Base-by-base conservation (phyloP, 2,888 invertebrate genomes). In the Sinotaia quadrata region DNA sequence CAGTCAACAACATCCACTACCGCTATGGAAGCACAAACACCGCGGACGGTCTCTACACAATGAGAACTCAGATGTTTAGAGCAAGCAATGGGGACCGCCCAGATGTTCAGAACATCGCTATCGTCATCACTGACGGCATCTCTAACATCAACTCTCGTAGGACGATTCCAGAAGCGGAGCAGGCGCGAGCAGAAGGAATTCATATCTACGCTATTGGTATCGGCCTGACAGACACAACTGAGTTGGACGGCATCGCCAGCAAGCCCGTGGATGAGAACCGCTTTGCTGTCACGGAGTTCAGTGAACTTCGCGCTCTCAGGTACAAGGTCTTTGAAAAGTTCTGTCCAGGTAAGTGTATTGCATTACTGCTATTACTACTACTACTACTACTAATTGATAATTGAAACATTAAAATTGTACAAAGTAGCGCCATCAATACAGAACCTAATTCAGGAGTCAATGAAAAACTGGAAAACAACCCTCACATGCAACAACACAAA, bases 41-140 rank as follows among this genome's bases (percentile, higher is more conserved):
- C 3, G 84, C 84, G 5, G 80, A 77, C 52, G 84, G 81, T 36
- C 68, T 86, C 7, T 73, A 77, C 18, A 71, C 75, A 12, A 79
- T 83, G 78, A 72, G 83, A 36, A 67, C 72, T 24, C 68, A 78
- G 36, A 81, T 84, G 80, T 85, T 83, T 69, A 76, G 75, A 2
- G 36, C 56, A 12, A 69, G 59, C 29, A 77, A 77, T 52, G 85
- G 86, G 12, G 85, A 84, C 65, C 73, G 85, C 56, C 57, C 71
- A 2, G 74, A 73, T 58, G 80, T 80, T 1, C 75, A 75, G 18
- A 82, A 84, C 67, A 73, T 84, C 65, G 80, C 75, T n/a, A 78
- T 86, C 33, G 69, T 86, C 51, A 74, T 86, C 29, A 85, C 85
- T 21, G 86, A 86, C 69, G 87, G 87, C 15, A 80, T 81, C 18